phyloP scores from a whole-genome alignment of 1,140 invertebrate genomes.

The Doryteuthis pealeii region DNA sequence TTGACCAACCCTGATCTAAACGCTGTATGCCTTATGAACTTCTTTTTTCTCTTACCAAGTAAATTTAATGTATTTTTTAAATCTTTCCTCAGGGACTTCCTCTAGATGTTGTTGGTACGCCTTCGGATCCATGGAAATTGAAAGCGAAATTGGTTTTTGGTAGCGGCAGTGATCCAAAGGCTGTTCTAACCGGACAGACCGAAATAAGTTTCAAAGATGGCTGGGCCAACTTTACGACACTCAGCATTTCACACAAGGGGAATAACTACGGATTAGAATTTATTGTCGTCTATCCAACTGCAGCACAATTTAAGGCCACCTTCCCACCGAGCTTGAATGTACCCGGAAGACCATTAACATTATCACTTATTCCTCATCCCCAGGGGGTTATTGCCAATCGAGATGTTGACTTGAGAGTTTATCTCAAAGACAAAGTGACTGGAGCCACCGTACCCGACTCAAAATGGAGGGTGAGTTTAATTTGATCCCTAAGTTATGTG shows the following conservation, averaged over 20 bases:
- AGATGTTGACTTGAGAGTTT: conserved; percentile 24
- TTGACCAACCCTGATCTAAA: too few relatives aligned
- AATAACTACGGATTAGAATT: conserved; percentile 40
- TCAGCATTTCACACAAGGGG: conserved; percentile 32
- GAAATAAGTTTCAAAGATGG: conserved; percentile 35
- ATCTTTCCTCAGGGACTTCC: conserved; percentile 30
- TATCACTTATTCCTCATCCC: background rate
- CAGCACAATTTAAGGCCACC: conserved; percentile 31
- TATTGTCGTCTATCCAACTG: conserved; percentile 34
- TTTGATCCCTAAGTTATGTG: background rate
- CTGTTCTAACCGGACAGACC: conserved; percentile 27
- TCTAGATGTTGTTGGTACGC: conserved; percentile 29
- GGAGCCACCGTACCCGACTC: conserved; percentile 29
- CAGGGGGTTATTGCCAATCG: conserved; percentile 8
- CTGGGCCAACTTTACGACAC: conserved; percentile 40
- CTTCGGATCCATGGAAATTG: conserved; percentile 32
- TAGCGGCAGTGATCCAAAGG: conserved; percentile 23
- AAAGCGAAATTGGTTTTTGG: conserved; percentile 25
- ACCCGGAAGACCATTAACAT: background rate
- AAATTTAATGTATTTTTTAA: too few relatives aligned
- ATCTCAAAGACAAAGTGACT: conserved; percentile 32
- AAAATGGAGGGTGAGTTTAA: conserved; percentile 36
- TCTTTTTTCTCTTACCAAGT: too few relatives aligned
- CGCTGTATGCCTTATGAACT: too few relatives aligned
- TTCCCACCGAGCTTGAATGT: conserved; percentile 20